Percentiles rank a stretch among this genome's conserved stretches.
phyloP scores from a whole-genome alignment of 2,888 invertebrate species.

The Agonopterix heracliana region DNA sequence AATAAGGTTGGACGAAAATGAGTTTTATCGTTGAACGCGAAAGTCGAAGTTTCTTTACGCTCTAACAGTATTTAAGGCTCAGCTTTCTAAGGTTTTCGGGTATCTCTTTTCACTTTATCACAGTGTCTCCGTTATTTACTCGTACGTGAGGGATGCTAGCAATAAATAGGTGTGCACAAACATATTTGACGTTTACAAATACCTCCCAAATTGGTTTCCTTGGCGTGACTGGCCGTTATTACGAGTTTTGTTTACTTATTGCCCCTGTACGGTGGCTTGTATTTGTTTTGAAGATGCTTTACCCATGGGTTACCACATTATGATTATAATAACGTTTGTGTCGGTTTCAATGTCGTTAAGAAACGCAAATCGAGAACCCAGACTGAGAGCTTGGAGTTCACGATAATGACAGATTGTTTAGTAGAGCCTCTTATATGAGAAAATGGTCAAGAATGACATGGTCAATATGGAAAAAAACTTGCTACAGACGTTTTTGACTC shows the following conservation, averaged over 20 bases:
- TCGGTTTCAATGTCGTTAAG: too few relatives aligned
- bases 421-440: too few relatives aligned
- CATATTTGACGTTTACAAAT: conserved; percentile 74
- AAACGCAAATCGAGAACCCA: too few relatives aligned
- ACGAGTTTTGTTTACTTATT: conserved; percentile 63
- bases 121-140: conserved; percentile 73
- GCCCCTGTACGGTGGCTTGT: conserved; percentile 40
- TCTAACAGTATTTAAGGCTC: conserved; percentile 44
- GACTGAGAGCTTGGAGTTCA: too few relatives aligned
- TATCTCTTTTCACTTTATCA: conserved; percentile 75
- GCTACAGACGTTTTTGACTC: too few relatives aligned
- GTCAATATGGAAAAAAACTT: too few relatives aligned
- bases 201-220: conserved; percentile 71
- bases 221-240: conserved; percentile 69
- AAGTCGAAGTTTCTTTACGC: conserved; percentile 35
- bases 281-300: conserved; percentile 1
- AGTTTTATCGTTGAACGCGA: conserved; percentile 34
- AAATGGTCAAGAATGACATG: too few relatives aligned
- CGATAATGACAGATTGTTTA: too few relatives aligned
- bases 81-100: conserved; percentile 44
- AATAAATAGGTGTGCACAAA: conserved; percentile 74
- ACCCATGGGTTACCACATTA: too few relatives aligned
- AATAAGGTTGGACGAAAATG: conserved; percentile 35
- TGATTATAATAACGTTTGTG: too few relatives aligned
- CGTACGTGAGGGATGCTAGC: conserved; percentile 72